Conservation (phyloP, 1,140 invertebrate species). For the Arion vulgaris region DNA sequence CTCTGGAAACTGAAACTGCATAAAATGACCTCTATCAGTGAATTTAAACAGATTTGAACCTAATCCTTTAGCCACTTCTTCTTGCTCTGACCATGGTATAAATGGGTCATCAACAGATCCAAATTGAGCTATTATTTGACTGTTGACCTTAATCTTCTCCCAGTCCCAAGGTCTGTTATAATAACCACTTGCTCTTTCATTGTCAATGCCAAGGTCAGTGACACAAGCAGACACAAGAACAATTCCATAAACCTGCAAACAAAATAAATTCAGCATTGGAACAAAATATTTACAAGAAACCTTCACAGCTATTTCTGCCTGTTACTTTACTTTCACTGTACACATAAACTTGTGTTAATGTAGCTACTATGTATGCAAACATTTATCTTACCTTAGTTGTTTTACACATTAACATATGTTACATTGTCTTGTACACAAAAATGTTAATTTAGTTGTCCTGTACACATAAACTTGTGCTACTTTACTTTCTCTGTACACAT, state of each 20-base stretch:
- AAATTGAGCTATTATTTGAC: conserved; percentile 63
- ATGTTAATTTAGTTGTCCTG: too few species aligned
- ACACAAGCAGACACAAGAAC: conserved; percentile 66
- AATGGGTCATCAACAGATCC: conserved; percentile 68
- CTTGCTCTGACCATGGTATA: conserved; percentile 64
- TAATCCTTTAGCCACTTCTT: conserved; percentile 56
- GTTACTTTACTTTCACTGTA: too few species aligned
- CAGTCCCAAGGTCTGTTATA: conserved; percentile 68
- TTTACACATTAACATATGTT: too few species aligned
- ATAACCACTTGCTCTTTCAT: conserved; percentile 65
- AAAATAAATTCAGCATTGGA: too few species aligned
- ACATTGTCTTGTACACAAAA: too few species aligned
- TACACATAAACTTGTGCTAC: too few species aligned
- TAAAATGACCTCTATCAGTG: conserved; percentile 65
- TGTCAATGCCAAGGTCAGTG: conserved; percentile 62
- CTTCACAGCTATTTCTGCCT: too few species aligned
- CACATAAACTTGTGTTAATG: too few species aligned
- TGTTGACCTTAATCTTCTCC: conserved; percentile 58
- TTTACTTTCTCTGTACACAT: too few species aligned
- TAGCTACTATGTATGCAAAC: too few species aligned
- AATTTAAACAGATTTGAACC: conserved; percentile 56
- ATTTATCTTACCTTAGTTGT: too few species aligned
- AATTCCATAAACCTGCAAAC: conserved; percentile 56
- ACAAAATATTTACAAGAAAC: too few species aligned
- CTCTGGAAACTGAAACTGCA: conserved; percentile 62